phyloP scores from a whole-genome alignment of 2,888 invertebrate species.

The Exephanes ischioxanthus region DNA sequence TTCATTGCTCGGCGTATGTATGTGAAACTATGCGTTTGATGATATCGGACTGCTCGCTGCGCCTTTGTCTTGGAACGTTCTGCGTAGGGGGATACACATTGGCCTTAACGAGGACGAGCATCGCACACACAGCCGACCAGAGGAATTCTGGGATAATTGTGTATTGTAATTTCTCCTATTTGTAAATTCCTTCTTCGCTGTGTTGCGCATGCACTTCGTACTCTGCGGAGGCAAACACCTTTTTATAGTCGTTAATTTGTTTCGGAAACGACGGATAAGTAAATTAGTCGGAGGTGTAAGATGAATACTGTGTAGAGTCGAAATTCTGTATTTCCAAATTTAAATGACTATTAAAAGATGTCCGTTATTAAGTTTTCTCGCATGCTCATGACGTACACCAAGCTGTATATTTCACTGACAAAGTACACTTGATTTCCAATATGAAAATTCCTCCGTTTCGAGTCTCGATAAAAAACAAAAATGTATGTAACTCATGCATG shows the following conservation, averaged over 20 bases:
- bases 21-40: neutral
- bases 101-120: slow-evolving; percentile 10
- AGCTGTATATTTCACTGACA: no score
- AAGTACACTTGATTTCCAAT: no score
- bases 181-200: neutral
- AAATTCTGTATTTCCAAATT: neutral
- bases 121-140: neutral
- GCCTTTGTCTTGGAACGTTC: slow-evolving; percentile 31
- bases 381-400: no score
- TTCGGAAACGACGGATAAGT: neutral
- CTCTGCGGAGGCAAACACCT: neutral
- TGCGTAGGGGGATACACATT: neutral
- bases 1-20: slow-evolving; percentile 10
- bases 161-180: slow-evolving; percentile 20
- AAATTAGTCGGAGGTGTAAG: neutral
- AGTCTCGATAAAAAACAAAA: no score
- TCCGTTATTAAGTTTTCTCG: neutral
- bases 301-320: neutral
- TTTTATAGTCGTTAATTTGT: neutral
- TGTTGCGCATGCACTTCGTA: neutral
- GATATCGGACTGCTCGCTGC: slow-evolving; percentile 14
- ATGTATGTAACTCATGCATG: no score
- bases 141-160: slow-evolving; percentile 30
- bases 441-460: neutral
- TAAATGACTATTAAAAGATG: neutral